Evolutionary conservation across 2,888 invertebrate species (phyloP), one percentile per base, ranked within the genome.

Genomic region (Oxyscelio sp.): DNA sequence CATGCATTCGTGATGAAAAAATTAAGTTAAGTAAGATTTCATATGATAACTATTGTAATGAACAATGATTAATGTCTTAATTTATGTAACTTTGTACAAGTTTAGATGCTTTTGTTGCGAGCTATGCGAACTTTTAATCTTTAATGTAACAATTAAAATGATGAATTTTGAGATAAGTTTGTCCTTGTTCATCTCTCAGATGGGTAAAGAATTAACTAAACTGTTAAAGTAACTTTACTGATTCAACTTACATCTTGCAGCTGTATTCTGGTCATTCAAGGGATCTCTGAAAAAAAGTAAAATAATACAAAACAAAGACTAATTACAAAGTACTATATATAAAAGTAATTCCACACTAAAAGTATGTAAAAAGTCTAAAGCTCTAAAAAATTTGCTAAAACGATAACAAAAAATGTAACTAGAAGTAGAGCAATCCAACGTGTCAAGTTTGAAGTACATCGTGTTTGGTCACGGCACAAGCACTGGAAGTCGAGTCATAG

Each of bases 401-500:
- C 4, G n/a, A 89, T 90, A 17, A 31, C 2, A 58, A 43, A 71
- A 59, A 68, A 54, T 2, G 43, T 58, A 45, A 48, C 89, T 82
- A 86, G 88, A 91, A 90, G 66, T 52, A 38, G 61, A 52, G 48
- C 59, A 91, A 90, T 89, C 89, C 92, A 90, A 88, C 91, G 88
- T 70, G 85, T 91, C 91, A 90, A 92, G 92, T 92, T 91, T 91
- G 90, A 92, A 63, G 92, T 92, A 88, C 90, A 89, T 91, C 92
- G 90, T 87, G 90, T 91, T 88, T 87, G 89, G 88, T 91, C 91
- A 91, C 90, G 90, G 91, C 92, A 91, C 92, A 91, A 92, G 92
- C 92, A 93, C 92, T 93, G 93, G 92, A 92, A 92, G 88, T 92
- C 92, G 91, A 92, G 92, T 93, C 91, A 92, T 92, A 91, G 88